A percentile compares a stretch with the other conserved stretches of the same genome.
phyloP scores from a whole-genome alignment of 2,113 vertebrate species.

The Artemisiospiza belli region DNA sequence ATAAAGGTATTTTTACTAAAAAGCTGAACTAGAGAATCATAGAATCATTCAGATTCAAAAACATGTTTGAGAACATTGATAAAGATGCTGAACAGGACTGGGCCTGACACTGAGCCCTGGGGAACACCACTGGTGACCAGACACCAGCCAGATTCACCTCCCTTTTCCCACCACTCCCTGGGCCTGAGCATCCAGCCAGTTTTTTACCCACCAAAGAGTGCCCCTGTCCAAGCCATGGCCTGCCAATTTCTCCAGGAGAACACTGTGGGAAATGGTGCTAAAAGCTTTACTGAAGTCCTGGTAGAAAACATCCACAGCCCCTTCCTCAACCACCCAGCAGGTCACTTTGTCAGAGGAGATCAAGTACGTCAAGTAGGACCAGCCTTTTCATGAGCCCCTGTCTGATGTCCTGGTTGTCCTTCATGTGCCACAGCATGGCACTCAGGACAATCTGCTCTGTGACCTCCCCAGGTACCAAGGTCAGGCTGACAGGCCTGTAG shows the following conservation, averaged over 20 bases:
- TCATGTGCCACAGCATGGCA: accelerated
- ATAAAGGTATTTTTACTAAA: neutral
- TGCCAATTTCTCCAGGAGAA: neutral
- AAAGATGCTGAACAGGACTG: neutral
- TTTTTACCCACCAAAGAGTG: neutral
- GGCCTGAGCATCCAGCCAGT: accelerated
- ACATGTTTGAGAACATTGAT: accelerated
- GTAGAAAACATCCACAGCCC: neutral
- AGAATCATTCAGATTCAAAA: neutral
- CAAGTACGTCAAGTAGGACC: neutral
- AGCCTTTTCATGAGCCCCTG: neutral
- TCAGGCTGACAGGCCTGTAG: neutral
- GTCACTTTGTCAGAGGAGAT: neutral
- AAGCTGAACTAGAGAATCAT: neutral
- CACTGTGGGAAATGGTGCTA: neutral
- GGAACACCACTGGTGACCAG: neutral
- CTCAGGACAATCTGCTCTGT: neutral
- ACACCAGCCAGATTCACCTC: neutral
- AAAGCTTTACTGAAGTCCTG: neutral
- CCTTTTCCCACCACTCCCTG: neutral
- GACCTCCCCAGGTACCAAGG: neutral
- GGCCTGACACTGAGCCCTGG: neutral
- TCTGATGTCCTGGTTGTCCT: neutral
- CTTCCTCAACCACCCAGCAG: neutral
- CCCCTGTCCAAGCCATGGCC: neutral